Base-by-base conservation (phyloP, 2,888 invertebrate species). In the Lepetodrilus schrolli region DNA sequence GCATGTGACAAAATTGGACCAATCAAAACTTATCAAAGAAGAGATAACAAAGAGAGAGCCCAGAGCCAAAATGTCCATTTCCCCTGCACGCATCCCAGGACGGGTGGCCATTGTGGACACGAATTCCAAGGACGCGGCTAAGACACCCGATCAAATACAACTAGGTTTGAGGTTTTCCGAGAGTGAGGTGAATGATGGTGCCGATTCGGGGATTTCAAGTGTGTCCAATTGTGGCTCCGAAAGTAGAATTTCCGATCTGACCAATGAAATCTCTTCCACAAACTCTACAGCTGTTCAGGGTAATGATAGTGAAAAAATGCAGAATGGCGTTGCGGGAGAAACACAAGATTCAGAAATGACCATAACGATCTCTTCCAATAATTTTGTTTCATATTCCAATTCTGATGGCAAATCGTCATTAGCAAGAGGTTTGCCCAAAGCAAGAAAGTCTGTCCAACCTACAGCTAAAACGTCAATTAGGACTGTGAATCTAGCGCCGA, bases 401-500 rank as follows among this genome's bases (percentile, higher is more conserved):
- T 4, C 2, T 43, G 3, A 17, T 17, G 43, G 43, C 13, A 43
- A 43, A 43, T 17, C 10, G 13, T 20, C 34, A n/a, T 34, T 50
- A 7, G 38, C 51, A 26, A 69, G 70, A 8, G 47, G 38, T 8
- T 48, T 49, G 10, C 74, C 65, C 17, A 72, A 70, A 58, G 78
- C 77, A 4, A 68, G 74, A 26, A 80, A 72, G 50, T 74, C 77
- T n/a, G 73, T 72, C 21, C 73, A 70, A 21, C 69, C 75, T 10
- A 49, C 70, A 21, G 51, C 73, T 48, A 50, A 50, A 47, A 74
- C 70, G 7, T 68, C 51, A 20, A 69, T 82, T 37, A 81, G 77
- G 70, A 81, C 78, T 5, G 77, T 81, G 10, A 80, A 81, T 48
- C 49, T 82, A 26, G 78, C 80, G 36, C 81, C 81, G 10, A 80